These are phyloP conservation scores for Diplosoma virens DNA, from an alignment of 23 tunicate species.

Conservation along the genomic window DNA sequence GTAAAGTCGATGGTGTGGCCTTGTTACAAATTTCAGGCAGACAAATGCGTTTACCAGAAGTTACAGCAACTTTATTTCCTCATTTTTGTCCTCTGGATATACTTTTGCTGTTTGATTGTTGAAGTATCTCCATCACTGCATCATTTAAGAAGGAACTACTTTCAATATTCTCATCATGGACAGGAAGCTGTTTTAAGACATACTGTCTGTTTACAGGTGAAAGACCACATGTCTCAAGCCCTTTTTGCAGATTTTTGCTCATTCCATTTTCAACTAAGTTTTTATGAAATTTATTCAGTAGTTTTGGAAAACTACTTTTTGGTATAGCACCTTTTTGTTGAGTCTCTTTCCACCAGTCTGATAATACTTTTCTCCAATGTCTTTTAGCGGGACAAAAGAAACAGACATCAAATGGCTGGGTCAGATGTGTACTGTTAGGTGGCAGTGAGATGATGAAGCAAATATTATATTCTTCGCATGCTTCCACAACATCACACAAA, in stretches of 20 bases:
- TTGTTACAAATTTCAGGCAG: no score
- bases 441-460: background rate
- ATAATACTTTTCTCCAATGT: slow-evolving; percentile 13
- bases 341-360: slow-evolving; percentile 18
- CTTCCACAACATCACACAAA: background rate
- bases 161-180: no score
- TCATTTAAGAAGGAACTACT: no score
- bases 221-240: slow-evolving; percentile 10
- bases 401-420: slow-evolving; percentile 24
- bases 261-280: background rate
- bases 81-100: background rate
- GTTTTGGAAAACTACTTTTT: background rate
- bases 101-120: slow-evolving; percentile 1
- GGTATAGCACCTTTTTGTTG: background rate
- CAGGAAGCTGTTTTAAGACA: slow-evolving; percentile 14
- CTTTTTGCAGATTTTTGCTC: slow-evolving; percentile 1
- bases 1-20: no score
- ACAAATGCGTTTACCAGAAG: slow-evolving; percentile 3
- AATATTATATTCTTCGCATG: slow-evolving; percentile 23
- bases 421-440: slow-evolving; percentile 12
- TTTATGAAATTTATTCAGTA: background rate
- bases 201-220: slow-evolving; percentile 18
- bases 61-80: slow-evolving; percentile 1
- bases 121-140: slow-evolving; percentile 8
- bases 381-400: slow-evolving; percentile 14